Evolutionary conservation across 2,113 vertebrate genomes (phyloP).

Genomic region (Lichenostomus cassidix): DNA sequence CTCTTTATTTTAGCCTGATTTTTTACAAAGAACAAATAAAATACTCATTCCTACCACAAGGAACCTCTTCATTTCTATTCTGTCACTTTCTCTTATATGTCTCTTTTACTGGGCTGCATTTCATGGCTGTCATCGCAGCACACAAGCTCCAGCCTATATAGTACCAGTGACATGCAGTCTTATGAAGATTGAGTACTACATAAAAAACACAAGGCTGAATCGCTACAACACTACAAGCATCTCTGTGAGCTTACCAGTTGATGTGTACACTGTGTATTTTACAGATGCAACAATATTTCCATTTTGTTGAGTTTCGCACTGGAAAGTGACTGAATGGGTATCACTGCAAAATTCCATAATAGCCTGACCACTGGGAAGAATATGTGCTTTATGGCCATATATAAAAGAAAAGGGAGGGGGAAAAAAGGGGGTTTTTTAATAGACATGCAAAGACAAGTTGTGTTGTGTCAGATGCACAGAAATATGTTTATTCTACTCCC

Average conservation of each 20-base stretch:
- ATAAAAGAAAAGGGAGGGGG: background rate
- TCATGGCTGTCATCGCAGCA: background rate
- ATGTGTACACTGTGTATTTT: constrained; percentile 64
- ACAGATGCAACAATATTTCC: constrained; percentile 59
- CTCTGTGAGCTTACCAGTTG: constrained; percentile 49
- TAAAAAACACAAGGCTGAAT: background rate
- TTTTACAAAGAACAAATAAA: background rate
- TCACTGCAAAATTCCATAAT: constrained; percentile 50
- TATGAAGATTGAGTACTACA: background rate
- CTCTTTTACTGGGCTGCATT: background rate
- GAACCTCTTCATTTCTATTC: background rate
- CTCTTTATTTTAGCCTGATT: background rate
- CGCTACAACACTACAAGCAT: background rate
- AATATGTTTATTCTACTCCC: background rate
- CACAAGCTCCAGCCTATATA: background rate
- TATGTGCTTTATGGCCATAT: constrained; percentile 32
- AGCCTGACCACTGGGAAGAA: constrained; percentile 58
- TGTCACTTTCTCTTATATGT: constrained; percentile 1
- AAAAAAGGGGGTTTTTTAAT: background rate
- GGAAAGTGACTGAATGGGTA: constrained; percentile 31
- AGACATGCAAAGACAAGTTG: background rate
- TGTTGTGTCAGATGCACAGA: background rate
- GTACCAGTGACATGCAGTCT: background rate
- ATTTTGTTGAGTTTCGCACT: constrained; percentile 58
- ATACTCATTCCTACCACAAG: background rate